Evolutionary conservation across 2,888 invertebrate species (phyloP).

Genomic region (Ligdia adustata): DNA sequence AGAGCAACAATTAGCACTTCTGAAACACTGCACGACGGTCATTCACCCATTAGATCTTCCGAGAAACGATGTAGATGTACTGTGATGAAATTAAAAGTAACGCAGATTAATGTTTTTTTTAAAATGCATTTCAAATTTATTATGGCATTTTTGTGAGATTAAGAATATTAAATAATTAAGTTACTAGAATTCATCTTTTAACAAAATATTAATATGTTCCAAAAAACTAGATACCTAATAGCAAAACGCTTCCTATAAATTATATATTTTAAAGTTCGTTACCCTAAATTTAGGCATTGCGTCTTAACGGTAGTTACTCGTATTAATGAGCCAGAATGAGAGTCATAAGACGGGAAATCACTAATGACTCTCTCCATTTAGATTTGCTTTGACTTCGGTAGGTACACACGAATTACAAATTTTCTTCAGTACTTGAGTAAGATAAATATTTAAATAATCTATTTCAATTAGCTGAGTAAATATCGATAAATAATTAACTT

Average conservation of each 20-base stretch:
- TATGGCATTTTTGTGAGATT: too few species aligned
- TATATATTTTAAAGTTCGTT: slow-evolving; percentile 16
- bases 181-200: too few species aligned
- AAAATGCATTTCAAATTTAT: too few species aligned
- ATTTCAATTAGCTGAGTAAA: too few species aligned
- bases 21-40: slow-evolving; percentile 58
- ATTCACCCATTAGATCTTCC: slow-evolving; percentile 56
- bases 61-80: slow-evolving; percentile 13
- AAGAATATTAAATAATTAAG: too few species aligned
- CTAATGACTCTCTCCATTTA: slow-evolving; percentile 11
- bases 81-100: slow-evolving; percentile 16
- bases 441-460: too few species aligned
- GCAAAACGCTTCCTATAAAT: neutral
- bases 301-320: slow-evolving; percentile 2
- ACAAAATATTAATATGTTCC: neutral
- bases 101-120: too few species aligned
- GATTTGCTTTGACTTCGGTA: neutral
- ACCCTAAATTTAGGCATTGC: slow-evolving; percentile 13
- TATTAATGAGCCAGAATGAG: slow-evolving; percentile 11
- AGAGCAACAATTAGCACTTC: slow-evolving; percentile 70
- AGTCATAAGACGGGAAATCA: slow-evolving; percentile 14
- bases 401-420: too few species aligned
- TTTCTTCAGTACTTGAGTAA: too few species aligned
- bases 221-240: slow-evolving; percentile 1
- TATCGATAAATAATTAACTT: too few species aligned